phyloP scores from a whole-genome alignment of 2,888 invertebrate species.

The Sphaerophoria rueppellii region DNA sequence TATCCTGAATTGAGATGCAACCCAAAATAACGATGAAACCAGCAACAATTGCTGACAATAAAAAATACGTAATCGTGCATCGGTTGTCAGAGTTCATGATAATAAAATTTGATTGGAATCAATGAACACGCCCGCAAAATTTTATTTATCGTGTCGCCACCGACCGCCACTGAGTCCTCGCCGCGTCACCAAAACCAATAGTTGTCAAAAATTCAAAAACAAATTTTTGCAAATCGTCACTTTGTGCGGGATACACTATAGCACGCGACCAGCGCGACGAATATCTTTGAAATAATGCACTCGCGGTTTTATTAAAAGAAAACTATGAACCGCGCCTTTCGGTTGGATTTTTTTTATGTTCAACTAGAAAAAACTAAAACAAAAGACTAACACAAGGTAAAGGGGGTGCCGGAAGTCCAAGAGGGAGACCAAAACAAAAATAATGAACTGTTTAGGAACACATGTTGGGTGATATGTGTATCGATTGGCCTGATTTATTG shows the following conservation, averaged over 20 bases:
- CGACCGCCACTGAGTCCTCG: neutral
- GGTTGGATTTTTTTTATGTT: slow-evolving; percentile 8
- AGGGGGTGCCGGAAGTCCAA: slow-evolving; percentile 5
- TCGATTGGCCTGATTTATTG: slow-evolving; percentile 68
- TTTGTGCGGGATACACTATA: neutral
- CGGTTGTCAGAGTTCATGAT: slow-evolving; percentile 76
- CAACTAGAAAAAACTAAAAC: slow-evolving; percentile 10
- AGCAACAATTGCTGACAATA: slow-evolving; percentile 79
- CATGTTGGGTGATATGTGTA: slow-evolving; percentile 46
- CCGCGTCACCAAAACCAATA: neutral
- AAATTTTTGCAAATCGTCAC: neutral
- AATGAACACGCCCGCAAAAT: neutral
- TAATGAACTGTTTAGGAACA: slow-evolving; percentile 7
- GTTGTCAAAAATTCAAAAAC: neutral
- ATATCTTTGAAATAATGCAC: slow-evolving; percentile 53
- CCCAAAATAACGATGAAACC: slow-evolving; percentile 78
- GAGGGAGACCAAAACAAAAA: slow-evolving; percentile 13
- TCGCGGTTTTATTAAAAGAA: slow-evolving; percentile 52
- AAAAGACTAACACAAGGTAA: slow-evolving; percentile 25
- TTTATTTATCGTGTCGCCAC: neutral
- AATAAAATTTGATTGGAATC: neutral
- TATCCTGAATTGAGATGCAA: slow-evolving; percentile 76
- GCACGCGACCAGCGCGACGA: slow-evolving; percentile 38
- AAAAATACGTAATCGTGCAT: slow-evolving; percentile 79
- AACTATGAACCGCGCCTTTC: slow-evolving; percentile 18